phyloP scores from a whole-genome alignment of 2,113 vertebrate genomes.

The Bubo scandiacus region DNA sequence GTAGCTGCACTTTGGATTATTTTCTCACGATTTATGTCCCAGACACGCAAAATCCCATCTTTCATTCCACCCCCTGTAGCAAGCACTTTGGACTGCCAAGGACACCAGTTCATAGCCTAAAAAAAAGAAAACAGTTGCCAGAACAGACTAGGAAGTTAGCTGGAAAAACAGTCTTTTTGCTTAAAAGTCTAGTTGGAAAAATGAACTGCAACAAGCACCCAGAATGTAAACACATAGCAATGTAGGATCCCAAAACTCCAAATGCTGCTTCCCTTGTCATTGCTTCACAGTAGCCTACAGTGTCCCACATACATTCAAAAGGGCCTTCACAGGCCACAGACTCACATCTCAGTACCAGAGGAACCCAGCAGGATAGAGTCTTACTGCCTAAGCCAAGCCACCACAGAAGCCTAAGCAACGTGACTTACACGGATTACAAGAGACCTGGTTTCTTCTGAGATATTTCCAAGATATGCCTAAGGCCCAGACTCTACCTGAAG shows the following conservation, averaged over 20 bases:
- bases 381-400: neutral
- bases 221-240: neutral
- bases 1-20: conserved; percentile 66
- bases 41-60: conserved; percentile 77
- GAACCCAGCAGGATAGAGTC: neutral
- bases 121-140: neutral
- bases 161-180: neutral
- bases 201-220: neutral
- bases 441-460: neutral
- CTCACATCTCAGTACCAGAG: neutral
- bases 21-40: conserved; percentile 70
- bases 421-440: neutral
- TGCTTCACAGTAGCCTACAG: neutral
- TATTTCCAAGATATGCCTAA: neutral
- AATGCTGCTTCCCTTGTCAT: neutral
- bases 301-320: neutral
- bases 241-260: neutral
- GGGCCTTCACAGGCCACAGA: neutral
- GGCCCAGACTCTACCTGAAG: neutral
- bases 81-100: conserved; percentile 76
- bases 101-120: conserved; percentile 80
- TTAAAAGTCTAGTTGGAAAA: neutral
- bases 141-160: neutral
- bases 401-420: neutral
- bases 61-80: conserved; percentile 79